Base-by-base conservation (phyloP, 2,888 invertebrate species). In the Callinectes sapidus region DNA sequence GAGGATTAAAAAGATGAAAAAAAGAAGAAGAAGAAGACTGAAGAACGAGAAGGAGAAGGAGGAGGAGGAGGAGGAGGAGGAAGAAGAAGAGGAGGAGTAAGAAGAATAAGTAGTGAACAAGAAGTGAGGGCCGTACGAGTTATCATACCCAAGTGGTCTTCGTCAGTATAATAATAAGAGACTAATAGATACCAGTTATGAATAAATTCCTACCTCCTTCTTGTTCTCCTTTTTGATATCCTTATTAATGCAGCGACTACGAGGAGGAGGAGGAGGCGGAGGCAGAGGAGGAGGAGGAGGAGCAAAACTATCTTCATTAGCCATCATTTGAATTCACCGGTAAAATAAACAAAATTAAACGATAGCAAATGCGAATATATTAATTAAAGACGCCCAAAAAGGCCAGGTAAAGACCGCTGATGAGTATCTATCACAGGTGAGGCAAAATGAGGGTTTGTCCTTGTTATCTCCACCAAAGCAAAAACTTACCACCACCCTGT, bases 301-400 rank as follows among this genome's bases (percentile, higher is more conserved):
- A 48, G 81, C 35, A 32, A 32, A 81, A 81, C n/a, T 81, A 35
- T 81, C 81, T 35, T 81, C 81, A 81, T 81, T 81, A 81, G 81
- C 13, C 16, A 13, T 18, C 35, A 81, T 81, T 35, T 81, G 81
- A 32, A 23, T 81, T 32, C 81, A 13, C 35, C 10, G 35, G 16
- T 81, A 81, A 81, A 81, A 81, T 81, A 81, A 81, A 81, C 81
- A 81, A 16, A 13, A 32, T 81, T 81, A 32, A 81, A 32, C n/a
- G 81, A 81, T 81, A 81, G 32, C 35, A 35, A 16, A 32, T 16
- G 35, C 81, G 81, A 81, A 81, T 81, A 81, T 16, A 81, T 81
- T 81, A 81, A 81, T 81, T 81, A 81, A 32, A 16, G 81, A 2
- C 32, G 16, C 81, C 81, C 35, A 10, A 81, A 81, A 81, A 81